A percentile compares a stretch with the other conserved stretches of the same genome.
These are phyloP conservation scores for Cygnus buccinator DNA, from an alignment of 2,113 vertebrate species.

Conservation along the genomic window DNA sequence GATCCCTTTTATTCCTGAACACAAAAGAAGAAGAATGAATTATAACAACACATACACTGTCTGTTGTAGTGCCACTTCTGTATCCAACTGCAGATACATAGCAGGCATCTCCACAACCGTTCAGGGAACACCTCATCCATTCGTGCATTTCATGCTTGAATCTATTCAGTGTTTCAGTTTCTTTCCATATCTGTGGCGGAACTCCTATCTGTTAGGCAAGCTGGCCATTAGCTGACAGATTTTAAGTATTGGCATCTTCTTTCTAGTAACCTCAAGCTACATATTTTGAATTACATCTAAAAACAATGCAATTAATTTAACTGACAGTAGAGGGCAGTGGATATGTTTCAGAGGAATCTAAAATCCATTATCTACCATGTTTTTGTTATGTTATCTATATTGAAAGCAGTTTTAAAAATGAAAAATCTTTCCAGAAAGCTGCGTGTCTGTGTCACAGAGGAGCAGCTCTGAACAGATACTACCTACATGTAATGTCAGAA, in stretches of 20 bases:
- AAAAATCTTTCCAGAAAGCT: neutral
- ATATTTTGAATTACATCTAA: neutral
- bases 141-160: neutral
- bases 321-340: conserved; percentile 39
- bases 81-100: neutral
- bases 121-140: neutral
- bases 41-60: neutral
- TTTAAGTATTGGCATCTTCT: too few relatives aligned
- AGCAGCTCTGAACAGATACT: neutral
- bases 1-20: conserved; percentile 86
- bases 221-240: neutral
- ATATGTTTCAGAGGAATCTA: neutral
- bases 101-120: neutral
- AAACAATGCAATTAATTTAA: neutral
- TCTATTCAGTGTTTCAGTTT: neutral
- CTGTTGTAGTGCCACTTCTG: neutral
- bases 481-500: neutral
- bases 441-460: neutral
- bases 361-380: neutral
- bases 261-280: neutral
- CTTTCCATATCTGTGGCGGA: neutral
- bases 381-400: neutral
- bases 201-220: neutral
- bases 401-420: conserved; percentile 2
- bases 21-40: neutral